Base-by-base conservation (phyloP, 2,888 invertebrate species). In the Tiphia femorata region DNA sequence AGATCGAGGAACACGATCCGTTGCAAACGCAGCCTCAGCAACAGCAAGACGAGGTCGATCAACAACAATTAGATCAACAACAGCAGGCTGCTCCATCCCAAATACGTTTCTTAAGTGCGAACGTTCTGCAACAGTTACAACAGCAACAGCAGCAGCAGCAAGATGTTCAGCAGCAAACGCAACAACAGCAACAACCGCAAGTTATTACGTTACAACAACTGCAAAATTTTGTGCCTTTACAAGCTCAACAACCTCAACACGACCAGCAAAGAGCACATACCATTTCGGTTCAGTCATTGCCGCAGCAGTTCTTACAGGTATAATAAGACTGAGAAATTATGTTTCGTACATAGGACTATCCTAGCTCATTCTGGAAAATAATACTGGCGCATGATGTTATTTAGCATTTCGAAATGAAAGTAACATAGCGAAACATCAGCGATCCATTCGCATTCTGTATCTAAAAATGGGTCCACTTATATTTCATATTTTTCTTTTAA, bases 301-400 rank as follows among this genome's bases (percentile, higher is more conserved):
- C 86, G 0, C 86, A 86, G 48, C 87, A 87, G 72, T 84, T 86
- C 67, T 75, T 87, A 46, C 87, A 86, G 78, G 86, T 85, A 67
- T 27, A 41, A 12, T 33, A n/a, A n/a, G n/a, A n/a, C n/a, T n/a
- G n/a, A n/a, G n/a, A n/a, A n/a, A n/a, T n/a, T n/a, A n/a, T n/a
- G n/a, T n/a, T n/a, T n/a, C n/a, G n/a, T n/a, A n/a, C n/a, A n/a
- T n/a, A n/a, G n/a, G n/a, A n/a, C n/a, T n/a, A n/a, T n/a, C n/a
- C n/a, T n/a, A n/a, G n/a, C n/a, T n/a, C n/a, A n/a, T n/a, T n/a
- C n/a, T n/a, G n/a, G n/a, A n/a, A n/a, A n/a, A n/a, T n/a, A n/a
- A n/a, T n/a, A n/a, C n/a, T n/a, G n/a, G n/a, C n/a, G n/a, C n/a
- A n/a, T n/a, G n/a, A n/a, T n/a, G n/a, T n/a, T n/a, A n/a, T n/a